These are phyloP conservation scores for Euphydryas editha DNA, from an alignment of 2,888 invertebrate species.

Conservation along the genomic window DNA sequence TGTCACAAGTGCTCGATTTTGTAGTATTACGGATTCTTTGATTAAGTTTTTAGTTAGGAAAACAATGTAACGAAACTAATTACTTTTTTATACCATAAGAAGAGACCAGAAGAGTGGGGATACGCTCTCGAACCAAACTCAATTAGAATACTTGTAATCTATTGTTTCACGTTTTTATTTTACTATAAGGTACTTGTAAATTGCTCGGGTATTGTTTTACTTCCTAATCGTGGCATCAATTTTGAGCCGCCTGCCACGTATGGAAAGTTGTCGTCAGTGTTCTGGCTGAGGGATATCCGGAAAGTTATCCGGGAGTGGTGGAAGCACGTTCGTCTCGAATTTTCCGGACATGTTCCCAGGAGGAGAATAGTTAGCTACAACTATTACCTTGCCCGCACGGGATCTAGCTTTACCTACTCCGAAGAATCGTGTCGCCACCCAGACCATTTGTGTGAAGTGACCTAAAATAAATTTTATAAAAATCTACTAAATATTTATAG, in stretches of 20 bases:
- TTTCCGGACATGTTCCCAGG: constrained; percentile 90
- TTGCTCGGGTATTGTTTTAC: constrained; percentile 31
- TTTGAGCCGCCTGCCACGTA: constrained; percentile 71
- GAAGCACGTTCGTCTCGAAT: constrained; percentile 90
- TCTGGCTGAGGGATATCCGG: constrained; percentile 68
- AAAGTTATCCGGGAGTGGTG: constrained; percentile 86
- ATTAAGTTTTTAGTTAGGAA: no score
- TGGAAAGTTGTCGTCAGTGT: constrained; percentile 74
- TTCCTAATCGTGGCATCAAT: constrained; percentile 68
- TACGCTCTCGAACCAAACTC: background rate
- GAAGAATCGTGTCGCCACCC: constrained; percentile 89
- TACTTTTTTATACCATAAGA: no score
- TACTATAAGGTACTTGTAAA: constrained; percentile 26
- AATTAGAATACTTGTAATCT: background rate
- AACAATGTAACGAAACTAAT: no score
- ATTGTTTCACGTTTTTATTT: background rate
- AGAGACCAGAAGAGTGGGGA: background rate
- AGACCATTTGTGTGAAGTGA: constrained; percentile 94
- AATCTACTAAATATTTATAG: background rate
- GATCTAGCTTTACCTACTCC: constrained; percentile 93
- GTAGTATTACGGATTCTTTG: no score
- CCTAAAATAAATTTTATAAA: constrained; percentile 74
- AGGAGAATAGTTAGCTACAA: constrained; percentile 93
- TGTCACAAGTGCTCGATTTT: no score
- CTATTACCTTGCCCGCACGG: constrained; percentile 90